Base-by-base conservation (phyloP, 2,888 invertebrate genomes). In the Scaptomyza tumidula region DNA sequence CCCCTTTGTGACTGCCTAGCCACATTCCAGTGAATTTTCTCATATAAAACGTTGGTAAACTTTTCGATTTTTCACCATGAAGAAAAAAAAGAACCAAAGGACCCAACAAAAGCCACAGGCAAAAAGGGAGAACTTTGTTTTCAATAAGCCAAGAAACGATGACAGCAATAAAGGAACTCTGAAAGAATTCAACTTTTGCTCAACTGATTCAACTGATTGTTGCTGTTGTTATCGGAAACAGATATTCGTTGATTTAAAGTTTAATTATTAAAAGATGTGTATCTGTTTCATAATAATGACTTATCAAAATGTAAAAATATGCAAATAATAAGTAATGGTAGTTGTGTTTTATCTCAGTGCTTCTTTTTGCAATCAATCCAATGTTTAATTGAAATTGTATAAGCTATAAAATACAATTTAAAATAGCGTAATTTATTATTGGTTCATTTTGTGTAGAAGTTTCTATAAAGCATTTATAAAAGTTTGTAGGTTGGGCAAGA, bases 21-120 rank as follows among this genome's bases (percentile, higher is more conserved):
- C 29, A 33, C 13, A 29, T 35, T 43, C 19, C 11, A 48, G 24
- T 16, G 50, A 56, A 70, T 37, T 64, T 70, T 71, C 59, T 58
- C 70, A 78, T 75, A 81, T 68, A 78, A 81, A 87, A 72, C 57
- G 87, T 44, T 70, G 49, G 56, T 27, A 72, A 87, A 82, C 72
- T 87, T 85, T 86, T 82, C 82, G 76, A 87, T 75, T 84, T 84
- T 80, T 71, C 78, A 56, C 45, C 49, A 55, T 55, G 59, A 67
- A 19, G 2, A n/a, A 60, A 65, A 65, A 61, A 24, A 24, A 24
- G 3, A 24, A 24, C 5, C 41, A 61, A 50, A 35, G 35, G 6
- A 48, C 10, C 7, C 14, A 43, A 46, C 58, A 35, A 16, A 37
- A 31, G 10, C 24, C 16, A 54, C 45, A 45, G 48, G 31, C 46